These are phyloP conservation scores for Cephus sareptanus DNA, from an alignment of 2,888 invertebrate species.

Conservation along the genomic window DNA sequence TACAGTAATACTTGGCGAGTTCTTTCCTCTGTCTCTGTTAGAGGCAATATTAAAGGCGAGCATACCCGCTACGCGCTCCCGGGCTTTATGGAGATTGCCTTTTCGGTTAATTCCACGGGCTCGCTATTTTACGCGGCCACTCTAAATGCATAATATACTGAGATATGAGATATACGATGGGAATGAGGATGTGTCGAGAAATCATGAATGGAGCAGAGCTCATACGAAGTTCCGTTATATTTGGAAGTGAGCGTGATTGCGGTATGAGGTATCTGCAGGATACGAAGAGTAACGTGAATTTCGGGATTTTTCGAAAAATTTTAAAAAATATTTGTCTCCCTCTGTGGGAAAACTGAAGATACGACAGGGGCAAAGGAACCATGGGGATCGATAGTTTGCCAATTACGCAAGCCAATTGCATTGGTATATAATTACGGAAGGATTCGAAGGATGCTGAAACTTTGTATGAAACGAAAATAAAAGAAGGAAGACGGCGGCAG, in stretches of 20 bases:
- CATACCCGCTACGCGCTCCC: neutral
- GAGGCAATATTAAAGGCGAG: neutral
- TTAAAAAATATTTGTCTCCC: neutral
- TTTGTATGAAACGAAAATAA: slow-evolving; percentile 24
- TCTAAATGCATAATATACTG: slow-evolving; percentile 10
- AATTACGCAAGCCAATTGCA: slow-evolving; percentile 42
- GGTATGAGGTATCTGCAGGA: neutral
- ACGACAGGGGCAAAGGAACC: slow-evolving; percentile 8
- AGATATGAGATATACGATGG: neutral
- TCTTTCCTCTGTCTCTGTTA: neutral
- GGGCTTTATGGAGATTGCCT: slow-evolving; percentile 19
- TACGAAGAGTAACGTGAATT: neutral
- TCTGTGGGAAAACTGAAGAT: neutral
- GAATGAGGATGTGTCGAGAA: slow-evolving; percentile 4
- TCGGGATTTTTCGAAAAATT: neutral
- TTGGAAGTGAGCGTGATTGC: neutral
- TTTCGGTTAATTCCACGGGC: slow-evolving; percentile 20
- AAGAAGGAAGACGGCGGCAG: slow-evolving; percentile 29
- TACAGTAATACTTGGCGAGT: neutral
- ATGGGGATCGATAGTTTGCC: slow-evolving; percentile 9
- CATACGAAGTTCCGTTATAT: neutral
- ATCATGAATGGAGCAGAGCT: neutral
- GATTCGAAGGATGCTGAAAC: slow-evolving; percentile 17
- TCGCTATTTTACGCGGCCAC: slow-evolving; percentile 1
- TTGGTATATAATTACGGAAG: slow-evolving; percentile 21